Conservation (phyloP, 2,113 vertebrate genomes). For the Erpornis zantholeuca region DNA sequence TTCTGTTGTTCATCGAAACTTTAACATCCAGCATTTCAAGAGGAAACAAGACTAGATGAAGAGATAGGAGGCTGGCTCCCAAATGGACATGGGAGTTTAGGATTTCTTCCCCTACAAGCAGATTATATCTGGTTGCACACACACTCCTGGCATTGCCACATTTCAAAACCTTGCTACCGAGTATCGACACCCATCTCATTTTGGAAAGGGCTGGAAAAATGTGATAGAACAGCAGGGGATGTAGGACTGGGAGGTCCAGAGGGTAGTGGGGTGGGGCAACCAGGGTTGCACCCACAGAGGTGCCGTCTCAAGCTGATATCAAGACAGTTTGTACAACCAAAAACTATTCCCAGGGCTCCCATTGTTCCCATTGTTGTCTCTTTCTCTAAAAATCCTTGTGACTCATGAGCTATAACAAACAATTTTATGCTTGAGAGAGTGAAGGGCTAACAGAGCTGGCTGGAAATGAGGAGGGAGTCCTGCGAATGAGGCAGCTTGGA, state of each 20-base stretch:
- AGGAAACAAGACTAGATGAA: constrained; percentile 25
- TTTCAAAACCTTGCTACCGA: neutral
- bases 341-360: constrained; percentile 30
- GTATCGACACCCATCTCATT: rapidly evolving
- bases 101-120: neutral
- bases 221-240: neutral
- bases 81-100: neutral
- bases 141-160: neutral
- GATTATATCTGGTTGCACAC: neutral
- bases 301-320: neutral
- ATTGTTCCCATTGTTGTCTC: constrained; percentile 36
- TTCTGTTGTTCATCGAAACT: constrained; percentile 9
- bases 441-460: neutral
- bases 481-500: rapidly evolving
- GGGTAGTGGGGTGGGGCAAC: neutral
- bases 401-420: constrained; percentile 49
- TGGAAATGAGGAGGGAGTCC: neutral
- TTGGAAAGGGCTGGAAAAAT: neutral
- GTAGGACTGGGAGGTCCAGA: neutral
- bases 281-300: neutral
- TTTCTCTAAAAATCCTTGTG: constrained; percentile 43
- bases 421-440: constrained; percentile 40
- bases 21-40: neutral
- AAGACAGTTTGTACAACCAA: constrained; percentile 24
- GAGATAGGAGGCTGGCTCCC: neutral